Evolutionary conservation across 2,797 vertebrate species (phyloP), one percentile per base, ranked within the genome.

Genomic region (Parambassis ranga): DNA sequence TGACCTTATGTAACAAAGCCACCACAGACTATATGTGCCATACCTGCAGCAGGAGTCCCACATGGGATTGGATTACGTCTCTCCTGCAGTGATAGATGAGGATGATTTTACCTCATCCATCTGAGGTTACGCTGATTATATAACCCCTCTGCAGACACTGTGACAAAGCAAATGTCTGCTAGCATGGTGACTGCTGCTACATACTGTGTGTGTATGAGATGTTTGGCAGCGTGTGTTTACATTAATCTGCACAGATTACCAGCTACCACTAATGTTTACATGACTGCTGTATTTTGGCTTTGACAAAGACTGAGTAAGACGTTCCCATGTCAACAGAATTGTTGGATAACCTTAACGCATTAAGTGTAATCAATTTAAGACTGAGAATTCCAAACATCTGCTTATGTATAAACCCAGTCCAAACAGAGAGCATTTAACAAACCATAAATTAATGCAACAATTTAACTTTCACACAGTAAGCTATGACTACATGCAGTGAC

Each of bases 51-150:
- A 24, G 52, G 35, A 55, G 50, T 56, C 47, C 56, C 11, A 6
- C 43, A 43, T 13, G 16, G 52, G 50, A 53, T 72, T 47, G 24
- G 32, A 28, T 76, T 73, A 52, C 28, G 4, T 6, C n/a, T 15
- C 18, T 52, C 24, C 27, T 15, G 28, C 39, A 68, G 33, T 58
- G 59, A 64, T 60, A 52, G 22, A 56, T 32, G n/a, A n/a, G n/a
- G 36, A 18, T 62, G 28, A 55, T 37, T 62, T 37, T 26, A 23
- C 32, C 41, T 14, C 66, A 77, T 67, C 52, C 55, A 71, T 75
- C 65, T 68, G 73, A 64, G 70, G 64, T 79, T 71, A 39, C 53
- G 71, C 42, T 44, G 35, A 56, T 83, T 82, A 77, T 59, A 65
- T 81, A 82, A 84, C 51, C 39, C 14, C 16, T 39, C 3, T 38